phyloP scores from a whole-genome alignment of 1,140 invertebrate genomes.

The Cyclargus thomasi region DNA sequence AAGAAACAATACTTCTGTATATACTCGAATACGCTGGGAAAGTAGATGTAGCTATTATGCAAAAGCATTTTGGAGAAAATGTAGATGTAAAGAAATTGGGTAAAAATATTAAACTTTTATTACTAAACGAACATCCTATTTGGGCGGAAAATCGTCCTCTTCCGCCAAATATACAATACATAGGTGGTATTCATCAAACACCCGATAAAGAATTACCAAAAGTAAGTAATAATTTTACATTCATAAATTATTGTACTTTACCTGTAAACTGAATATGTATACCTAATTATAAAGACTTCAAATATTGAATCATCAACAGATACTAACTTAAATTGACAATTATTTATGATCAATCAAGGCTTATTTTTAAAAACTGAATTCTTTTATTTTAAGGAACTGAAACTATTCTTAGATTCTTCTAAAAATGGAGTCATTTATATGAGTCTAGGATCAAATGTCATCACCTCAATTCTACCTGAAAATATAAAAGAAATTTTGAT shows the following conservation, averaged over 20 bases:
- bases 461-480: conserved; percentile 52
- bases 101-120: conserved; percentile 72
- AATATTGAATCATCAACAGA: no score
- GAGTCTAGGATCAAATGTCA: conserved; percentile 75
- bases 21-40: conserved; percentile 8
- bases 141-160: conserved; percentile 60
- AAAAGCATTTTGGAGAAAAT: conserved; percentile 54
- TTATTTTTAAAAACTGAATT: not conserved
- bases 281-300: not conserved
- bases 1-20: conserved; percentile 37
- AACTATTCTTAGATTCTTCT: conserved; percentile 34
- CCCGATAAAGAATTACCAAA: conserved; percentile 39
- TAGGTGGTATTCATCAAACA: conserved; percentile 68
- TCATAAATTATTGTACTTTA: not conserved
- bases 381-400: conserved; percentile 29
- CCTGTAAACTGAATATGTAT: conserved; percentile 6
- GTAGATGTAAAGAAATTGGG: conserved; percentile 53
- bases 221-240: conserved; percentile 27
- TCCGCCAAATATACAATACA: conserved; percentile 59
- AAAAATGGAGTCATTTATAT: conserved; percentile 58
- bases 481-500: conserved; percentile 60
- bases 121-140: conserved; percentile 70
- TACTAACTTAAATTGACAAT: no score
- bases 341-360: not conserved
- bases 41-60: conserved; percentile 41